Base-by-base conservation (phyloP, 2,888 invertebrate species). In the Ecdyonurus torrentis region DNA sequence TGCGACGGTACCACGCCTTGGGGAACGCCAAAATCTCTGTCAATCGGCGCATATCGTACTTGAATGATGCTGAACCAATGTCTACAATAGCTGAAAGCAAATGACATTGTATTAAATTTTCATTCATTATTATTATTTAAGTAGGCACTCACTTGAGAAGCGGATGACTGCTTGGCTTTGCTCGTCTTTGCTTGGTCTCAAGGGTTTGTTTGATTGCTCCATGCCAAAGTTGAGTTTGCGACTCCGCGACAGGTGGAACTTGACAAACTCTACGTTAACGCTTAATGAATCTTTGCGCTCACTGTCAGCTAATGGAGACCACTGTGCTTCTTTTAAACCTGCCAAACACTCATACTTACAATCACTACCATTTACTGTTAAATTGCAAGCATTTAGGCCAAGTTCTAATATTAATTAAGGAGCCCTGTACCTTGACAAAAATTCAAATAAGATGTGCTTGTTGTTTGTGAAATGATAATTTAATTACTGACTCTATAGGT, bases 21-120 rank as follows among this genome's bases (percentile, higher is more conserved):
- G 98, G 98, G 74, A 99, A 97, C 0, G 96, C 95, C 64, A 99
- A 78, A 71, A 99, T 96, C 78, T 99, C 99, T 0, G 94, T 91
- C 66, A 99, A 77, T 0, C 98, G 83, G 50, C 98, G 83, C 96
- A 99, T 98, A 74, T 99, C 98, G 76, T 98, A 99, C 73, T 97
- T 96, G 76, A 99, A 98, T 23, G 91, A 92, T 10, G 94, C 94
- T 23, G 91, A 92, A 23, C 96, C 96, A 68, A 96, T 92, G 76
- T 96, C 95, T 70, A 94, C 87, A 68, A 96, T 92, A 1, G 94
- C 91, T 88, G 55, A 55, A 20, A 55, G 55, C 55, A n/a, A 10
- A 50, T 50, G 7, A n/a, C n/a, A n/a, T n/a, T n/a, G n/a, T n/a
- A n/a, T n/a, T n/a, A n/a, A n/a, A n/a, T 55, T 10, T 7, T 55